Evolutionary conservation across 1,140 invertebrate species (phyloP).

Genomic region (Thrips palmi): DNA sequence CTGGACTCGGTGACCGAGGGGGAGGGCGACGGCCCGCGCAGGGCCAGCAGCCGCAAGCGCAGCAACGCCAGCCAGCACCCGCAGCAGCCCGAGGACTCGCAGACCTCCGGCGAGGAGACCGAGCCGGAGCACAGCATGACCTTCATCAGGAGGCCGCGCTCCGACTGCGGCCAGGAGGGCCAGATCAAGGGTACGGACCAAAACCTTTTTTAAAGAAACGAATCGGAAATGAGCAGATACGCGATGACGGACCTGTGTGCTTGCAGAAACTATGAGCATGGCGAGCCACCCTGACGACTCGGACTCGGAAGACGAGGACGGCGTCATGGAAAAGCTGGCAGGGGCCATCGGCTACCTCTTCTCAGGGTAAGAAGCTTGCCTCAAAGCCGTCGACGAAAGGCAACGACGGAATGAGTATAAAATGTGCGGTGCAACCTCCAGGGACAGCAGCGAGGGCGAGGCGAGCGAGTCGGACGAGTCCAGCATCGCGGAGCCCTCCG

Average conservation of each 20-base stretch:
- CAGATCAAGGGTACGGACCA: too few relatives aligned
- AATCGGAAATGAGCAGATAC: too few relatives aligned
- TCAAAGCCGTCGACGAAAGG: neutral
- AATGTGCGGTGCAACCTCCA: conserved; percentile 17
- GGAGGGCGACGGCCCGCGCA: conserved; percentile 15
- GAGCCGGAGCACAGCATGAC: conserved; percentile 37
- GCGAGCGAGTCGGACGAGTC: conserved; percentile 49
- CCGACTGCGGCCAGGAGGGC: conserved; percentile 16
- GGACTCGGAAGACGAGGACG: conserved; percentile 62
- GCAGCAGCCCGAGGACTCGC: conserved; percentile 28
- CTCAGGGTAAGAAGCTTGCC: conserved; percentile 28
- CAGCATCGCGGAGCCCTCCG: conserved; percentile 38
- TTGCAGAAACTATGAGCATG: conserved; percentile 19
- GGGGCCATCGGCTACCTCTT: conserved; percentile 56
- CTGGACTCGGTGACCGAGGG: conserved; percentile 17
- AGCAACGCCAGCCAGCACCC: conserved; percentile 4
- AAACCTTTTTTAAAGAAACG: too few relatives aligned
- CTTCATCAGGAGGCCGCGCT: conserved; percentile 27
- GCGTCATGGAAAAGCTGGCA: conserved; percentile 43
- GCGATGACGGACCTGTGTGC: too few relatives aligned
- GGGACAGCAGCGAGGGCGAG: conserved; percentile 55
- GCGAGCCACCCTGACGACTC: conserved; percentile 43
- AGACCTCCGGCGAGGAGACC: conserved; percentile 39
- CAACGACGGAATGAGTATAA: neutral
- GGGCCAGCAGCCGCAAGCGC: conserved; percentile 3